These are phyloP conservation scores for Pocillopora damicornis DNA, from an alignment of 64 coral and sea anemone genomes.

Conservation along the genomic window DNA sequence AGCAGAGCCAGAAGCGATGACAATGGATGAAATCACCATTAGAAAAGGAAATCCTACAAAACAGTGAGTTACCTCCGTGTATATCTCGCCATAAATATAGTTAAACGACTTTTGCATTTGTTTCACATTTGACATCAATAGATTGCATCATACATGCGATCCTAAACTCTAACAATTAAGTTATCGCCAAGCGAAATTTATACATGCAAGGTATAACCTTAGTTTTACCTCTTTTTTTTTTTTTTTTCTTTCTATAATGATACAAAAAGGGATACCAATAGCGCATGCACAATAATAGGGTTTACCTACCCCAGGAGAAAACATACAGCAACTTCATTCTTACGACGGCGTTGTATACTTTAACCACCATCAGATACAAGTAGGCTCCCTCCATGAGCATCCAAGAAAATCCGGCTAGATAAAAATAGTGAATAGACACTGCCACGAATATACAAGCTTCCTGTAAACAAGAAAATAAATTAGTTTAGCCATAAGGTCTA, in stretches of 20 bases:
- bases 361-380: conserved; percentile 78
- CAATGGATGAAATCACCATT: conserved; percentile 23
- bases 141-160: too few species aligned
- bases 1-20: not conserved
- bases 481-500: too few species aligned
- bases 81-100: not conserved
- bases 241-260: not conserved
- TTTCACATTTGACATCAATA: too few species aligned
- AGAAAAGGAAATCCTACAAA: conserved; percentile 44
- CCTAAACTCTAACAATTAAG: too few species aligned
- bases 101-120: too few species aligned
- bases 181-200: too few species aligned
- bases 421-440: conserved; percentile 70
- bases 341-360: conserved; percentile 74
- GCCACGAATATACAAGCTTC: conserved; percentile 69
- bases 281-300: not conserved
- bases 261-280: not conserved
- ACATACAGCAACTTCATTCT: conserved; percentile 72
- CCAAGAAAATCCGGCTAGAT: conserved; percentile 80
- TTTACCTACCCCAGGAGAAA: conserved; percentile 73
- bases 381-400: conserved; percentile 80
- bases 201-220: not conserved
- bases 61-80: too few species aligned
- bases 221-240: not conserved
- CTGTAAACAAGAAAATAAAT: not conserved